Base-by-base conservation (phyloP, 2,113 vertebrate species). In the Aviceda subcristata region DNA sequence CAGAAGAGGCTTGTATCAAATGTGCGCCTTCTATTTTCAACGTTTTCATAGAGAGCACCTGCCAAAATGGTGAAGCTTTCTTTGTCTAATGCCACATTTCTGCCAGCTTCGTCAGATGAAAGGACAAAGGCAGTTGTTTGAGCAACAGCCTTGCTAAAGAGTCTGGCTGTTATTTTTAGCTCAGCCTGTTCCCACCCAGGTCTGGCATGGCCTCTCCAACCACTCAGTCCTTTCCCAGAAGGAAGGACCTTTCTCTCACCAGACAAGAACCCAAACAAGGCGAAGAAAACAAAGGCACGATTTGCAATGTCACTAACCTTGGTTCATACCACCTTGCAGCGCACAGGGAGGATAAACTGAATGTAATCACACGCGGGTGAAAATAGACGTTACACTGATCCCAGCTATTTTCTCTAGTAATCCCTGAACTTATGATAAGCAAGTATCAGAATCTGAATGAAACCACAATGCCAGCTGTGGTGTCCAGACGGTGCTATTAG, bases 1-100 rank as follows among this genome's bases (percentile, higher is more conserved):
- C 23, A 67, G 53, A 20, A 91, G 19, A 81, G 5, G 9, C 21
- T 29, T 56, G 11, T 32, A 45, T 27, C 36, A 62, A 53, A 67
- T 0, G 0, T 15, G 6, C 2, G 1, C 5, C 5, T 76, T n/a
- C 3, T 21, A 4, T 78, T 85, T 76, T 59, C n/a, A 19, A 11
- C 32, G 9, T 34, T 90, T 53, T 34, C 29, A 38, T 1, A 10
- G 16, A 60, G 3, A 90, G 3, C 20, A n/a, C 10, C 16, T 50
- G 32, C 41, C 74, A 18, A 79, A 43, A n/a, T 6, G 10, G 7
- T 7, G 15, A 17, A 7, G 4, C 30, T 60, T 56, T 79, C 59
- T 63, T 43, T 75, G 39, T 27, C 27, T 76, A 46, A 27, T 4
- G 21, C 15, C 2, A 2, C 11, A 4, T 66, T 95, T 55, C 73